Evolutionary conservation across 2,113 vertebrate species (phyloP), one percentile per base, ranked within the genome.

Genomic region (Leptosomus discolor): DNA sequence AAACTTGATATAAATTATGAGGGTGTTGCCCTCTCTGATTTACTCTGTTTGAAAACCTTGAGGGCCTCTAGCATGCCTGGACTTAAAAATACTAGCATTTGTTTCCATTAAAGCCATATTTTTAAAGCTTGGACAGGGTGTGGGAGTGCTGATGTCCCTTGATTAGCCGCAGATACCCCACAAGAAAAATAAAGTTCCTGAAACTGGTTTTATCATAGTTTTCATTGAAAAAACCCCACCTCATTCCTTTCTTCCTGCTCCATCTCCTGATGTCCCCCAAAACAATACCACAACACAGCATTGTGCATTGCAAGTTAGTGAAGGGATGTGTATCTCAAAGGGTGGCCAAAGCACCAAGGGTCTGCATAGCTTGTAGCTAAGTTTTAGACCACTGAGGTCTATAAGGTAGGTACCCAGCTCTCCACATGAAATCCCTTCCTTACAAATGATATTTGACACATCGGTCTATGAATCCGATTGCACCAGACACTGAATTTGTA

Each of bases 101-200:
- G 79, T 92, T 85, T 97, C 95, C 93, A 88, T 97, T 94, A 94
- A 93, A 96, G 76, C 54, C 39, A 43, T 96, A 84, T 87, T 85
- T 89, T 96, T 68, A 94, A 91, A 53, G 43, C 64, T 87, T 95
- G 75, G 87, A 95, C 93, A 88, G 76, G 61, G 94, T 90, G 96
- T 92, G 63, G 95, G 96, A 95, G 96, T 75, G 78, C 83, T 95
- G 95, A 95, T 93, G 85, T 94, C 69, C 56, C 71, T 90, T 91
- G 95, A 95, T 95, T 92, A 96, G 60, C 76, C 82, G 73, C 88
- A 95, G 89, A 94, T 86, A 95, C 54, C 30, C 50, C 85, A 83
- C 21, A 94, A 90, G 80, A 92, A 97, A 95, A 97, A 90, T 19
- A 93, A 86, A 92, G 32, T 57, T 92, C 45, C 48, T 78, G 32